These are phyloP conservation scores for Aurelia sp. DNA, from an alignment of 30 jellyfish, hydroid and myxozoan species.

Conservation along the genomic window DNA sequence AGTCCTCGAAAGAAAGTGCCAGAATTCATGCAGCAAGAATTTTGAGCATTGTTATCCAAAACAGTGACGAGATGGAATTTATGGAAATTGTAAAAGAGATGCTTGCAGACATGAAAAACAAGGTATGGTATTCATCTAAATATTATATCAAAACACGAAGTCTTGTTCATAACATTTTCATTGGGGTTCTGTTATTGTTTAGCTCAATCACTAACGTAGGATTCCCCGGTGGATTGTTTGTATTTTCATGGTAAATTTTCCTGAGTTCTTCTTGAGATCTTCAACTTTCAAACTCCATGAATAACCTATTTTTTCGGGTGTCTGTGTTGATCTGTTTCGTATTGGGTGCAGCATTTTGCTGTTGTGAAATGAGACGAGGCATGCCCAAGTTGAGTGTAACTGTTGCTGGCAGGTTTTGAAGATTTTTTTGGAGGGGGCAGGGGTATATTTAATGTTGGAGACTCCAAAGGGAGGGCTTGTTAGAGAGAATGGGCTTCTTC, in stretches of 20 bases:
- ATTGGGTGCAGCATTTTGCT: not conserved
- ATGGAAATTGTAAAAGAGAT: slow-evolving; percentile 19
- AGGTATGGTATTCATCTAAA: slow-evolving; percentile 4
- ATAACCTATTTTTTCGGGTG: no score
- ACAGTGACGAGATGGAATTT: slow-evolving; percentile 11
- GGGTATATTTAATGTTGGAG: no score
- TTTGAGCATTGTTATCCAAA: slow-evolving; percentile 65
- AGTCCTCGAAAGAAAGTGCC: slow-evolving; percentile 78
- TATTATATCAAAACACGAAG: not conserved
- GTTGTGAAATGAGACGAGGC: not conserved
- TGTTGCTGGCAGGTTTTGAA: no score
- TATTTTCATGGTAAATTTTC: no score
- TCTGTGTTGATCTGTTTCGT: no score
- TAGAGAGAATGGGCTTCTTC: no score
- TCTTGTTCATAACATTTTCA: no score
- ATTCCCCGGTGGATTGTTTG: not conserved
- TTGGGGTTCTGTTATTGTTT: no score
- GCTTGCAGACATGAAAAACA: slow-evolving; percentile 18
- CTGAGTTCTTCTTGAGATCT: not conserved
- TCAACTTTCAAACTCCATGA: not conserved
- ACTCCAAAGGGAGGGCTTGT: no score
- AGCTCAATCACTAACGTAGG: no score
- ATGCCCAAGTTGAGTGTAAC: no score
- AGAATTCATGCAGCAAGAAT: slow-evolving; percentile 65
- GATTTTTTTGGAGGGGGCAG: no score